Percentiles rank a stretch among this genome's conserved stretches.
Evolutionary conservation across 1,140 invertebrate species (phyloP).

Genomic region (Pectinophora gossypiella): DNA sequence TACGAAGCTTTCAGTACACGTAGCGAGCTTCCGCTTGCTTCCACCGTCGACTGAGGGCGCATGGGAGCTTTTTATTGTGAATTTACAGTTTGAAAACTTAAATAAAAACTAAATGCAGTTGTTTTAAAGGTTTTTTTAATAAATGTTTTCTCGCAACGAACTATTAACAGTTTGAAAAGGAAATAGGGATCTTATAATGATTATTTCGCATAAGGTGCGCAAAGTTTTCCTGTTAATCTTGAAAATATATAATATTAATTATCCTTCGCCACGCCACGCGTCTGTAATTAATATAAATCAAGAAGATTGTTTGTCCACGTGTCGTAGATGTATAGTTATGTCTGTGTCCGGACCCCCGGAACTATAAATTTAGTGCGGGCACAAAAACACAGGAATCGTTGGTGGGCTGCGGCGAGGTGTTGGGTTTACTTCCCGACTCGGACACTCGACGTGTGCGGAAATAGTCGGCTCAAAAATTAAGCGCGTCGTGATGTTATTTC

Average conservation of each 20-base stretch:
- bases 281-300: not conserved
- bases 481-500: too few relatives aligned
- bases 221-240: too few relatives aligned
- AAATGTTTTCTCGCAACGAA: too few relatives aligned
- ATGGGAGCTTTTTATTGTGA: slow-evolving; percentile 5
- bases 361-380: slow-evolving; percentile 46
- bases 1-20: slow-evolving; percentile 28
- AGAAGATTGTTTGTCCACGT: slow-evolving; percentile 40
- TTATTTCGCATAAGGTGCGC: too few relatives aligned
- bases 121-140: too few relatives aligned
- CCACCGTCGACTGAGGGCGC: slow-evolving; percentile 29
- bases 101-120: too few relatives aligned
- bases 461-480: too few relatives aligned
- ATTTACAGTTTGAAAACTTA: too few relatives aligned
- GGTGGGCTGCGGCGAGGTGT: slow-evolving; percentile 58
- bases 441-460: slow-evolving; percentile 22
- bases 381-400: slow-evolving; percentile 44
- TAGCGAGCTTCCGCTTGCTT: slow-evolving; percentile 24
- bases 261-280: not conserved
- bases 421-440: slow-evolving; percentile 48
- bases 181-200: too few relatives aligned
- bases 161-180: too few relatives aligned
- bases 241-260: too few relatives aligned
- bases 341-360: slow-evolving; percentile 39
- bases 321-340: slow-evolving; percentile 14